Conservation (phyloP, 2,888 invertebrate genomes). For the Phortica okadai region DNA sequence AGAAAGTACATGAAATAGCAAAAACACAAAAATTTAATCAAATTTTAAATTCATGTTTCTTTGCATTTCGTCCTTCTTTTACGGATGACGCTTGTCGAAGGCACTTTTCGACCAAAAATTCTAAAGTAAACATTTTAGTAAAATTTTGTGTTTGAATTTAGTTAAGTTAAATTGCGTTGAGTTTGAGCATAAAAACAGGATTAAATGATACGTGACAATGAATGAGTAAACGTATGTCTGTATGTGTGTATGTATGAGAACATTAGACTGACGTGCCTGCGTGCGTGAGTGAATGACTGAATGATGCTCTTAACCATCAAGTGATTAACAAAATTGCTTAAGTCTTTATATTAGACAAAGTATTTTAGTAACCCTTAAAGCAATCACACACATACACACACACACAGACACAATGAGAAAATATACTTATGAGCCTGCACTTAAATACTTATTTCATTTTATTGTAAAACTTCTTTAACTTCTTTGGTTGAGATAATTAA, state of each 20-base stretch:
- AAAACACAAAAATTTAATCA: too few species aligned
- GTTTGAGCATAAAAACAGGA: slow-evolving; percentile 28
- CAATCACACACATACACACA: neutral
- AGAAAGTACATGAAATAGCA: too few species aligned
- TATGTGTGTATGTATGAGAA: neutral
- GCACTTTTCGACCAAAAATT: slow-evolving; percentile 14
- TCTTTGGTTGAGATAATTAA: slow-evolving; percentile 50
- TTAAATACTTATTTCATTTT: neutral
- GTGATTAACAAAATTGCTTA: slow-evolving; percentile 25
- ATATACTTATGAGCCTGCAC: neutral
- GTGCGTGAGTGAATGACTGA: neutral
- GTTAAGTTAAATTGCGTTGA: slow-evolving; percentile 10
- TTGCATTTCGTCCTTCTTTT: neutral
- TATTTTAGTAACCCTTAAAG: neutral
- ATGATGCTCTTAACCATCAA: slow-evolving; percentile 10
- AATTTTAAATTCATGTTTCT: neutral
- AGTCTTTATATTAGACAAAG: neutral
- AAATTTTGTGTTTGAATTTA: slow-evolving; percentile 11
- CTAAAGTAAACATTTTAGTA: slow-evolving; percentile 23
- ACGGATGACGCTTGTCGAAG: neutral
- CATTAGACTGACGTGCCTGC: neutral
- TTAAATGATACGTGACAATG: slow-evolving; percentile 40
- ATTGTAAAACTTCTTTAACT: slow-evolving; percentile 5
- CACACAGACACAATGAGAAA: neutral
- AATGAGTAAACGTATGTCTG: slow-evolving; percentile 8